phyloP scores from a whole-genome alignment of 2,113 vertebrate species.

The Fregetta grallaria region DNA sequence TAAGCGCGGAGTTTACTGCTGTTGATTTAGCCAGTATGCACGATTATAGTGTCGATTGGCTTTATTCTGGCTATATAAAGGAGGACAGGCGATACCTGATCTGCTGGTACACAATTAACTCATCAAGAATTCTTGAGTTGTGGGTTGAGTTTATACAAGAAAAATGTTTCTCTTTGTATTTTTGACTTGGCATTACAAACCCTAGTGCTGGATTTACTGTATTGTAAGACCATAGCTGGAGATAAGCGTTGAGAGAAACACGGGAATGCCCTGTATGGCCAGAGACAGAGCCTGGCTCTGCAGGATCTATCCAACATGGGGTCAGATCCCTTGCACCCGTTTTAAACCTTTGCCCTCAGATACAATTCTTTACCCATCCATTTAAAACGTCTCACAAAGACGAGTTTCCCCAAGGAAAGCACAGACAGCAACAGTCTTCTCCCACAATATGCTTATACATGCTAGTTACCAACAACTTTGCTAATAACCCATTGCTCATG shows the following conservation, averaged over 20 bases:
- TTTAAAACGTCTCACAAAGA: neutral
- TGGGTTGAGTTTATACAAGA: neutral
- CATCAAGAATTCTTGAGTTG: neutral
- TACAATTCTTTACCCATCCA: neutral
- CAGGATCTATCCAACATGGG: rapidly evolving
- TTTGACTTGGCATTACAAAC: neutral
- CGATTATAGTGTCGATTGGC: rapidly evolving
- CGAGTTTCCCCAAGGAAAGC: neutral
- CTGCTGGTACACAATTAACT: neutral
- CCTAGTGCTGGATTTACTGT: neutral
- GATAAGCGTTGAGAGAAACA: neutral
- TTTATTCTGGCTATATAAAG: neutral
- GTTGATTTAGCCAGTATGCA: neutral
- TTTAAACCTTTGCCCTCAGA: neutral
- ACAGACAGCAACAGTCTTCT: neutral
- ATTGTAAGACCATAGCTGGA: neutral
- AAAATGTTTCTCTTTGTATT: neutral
- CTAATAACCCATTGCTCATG: constrained; percentile 56
- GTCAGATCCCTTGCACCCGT: neutral
- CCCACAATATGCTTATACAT: neutral
- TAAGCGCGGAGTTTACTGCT: neutral
- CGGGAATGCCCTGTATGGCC: neutral
- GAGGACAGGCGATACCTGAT: rapidly evolving
- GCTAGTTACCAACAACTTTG: constrained; percentile 12
- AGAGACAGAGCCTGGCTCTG: neutral